These are phyloP conservation scores for Agrochola litura DNA, from an alignment of 2,888 invertebrate genomes.

Conservation along the genomic window DNA sequence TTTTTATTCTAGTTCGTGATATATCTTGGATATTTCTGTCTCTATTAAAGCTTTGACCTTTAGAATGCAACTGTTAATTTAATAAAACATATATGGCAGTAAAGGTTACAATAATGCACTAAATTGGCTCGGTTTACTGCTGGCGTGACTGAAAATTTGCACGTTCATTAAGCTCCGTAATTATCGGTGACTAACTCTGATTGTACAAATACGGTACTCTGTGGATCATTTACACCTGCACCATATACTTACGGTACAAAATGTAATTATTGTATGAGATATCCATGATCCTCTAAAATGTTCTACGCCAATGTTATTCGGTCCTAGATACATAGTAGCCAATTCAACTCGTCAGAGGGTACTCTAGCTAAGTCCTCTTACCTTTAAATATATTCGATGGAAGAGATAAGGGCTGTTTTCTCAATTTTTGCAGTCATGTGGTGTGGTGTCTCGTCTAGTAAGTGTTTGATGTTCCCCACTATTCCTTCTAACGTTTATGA, in stretches of 20 bases:
- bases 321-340: constrained; percentile 27
- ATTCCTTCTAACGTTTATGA: constrained; percentile 25
- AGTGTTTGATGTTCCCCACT: constrained; percentile 12
- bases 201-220: constrained; percentile 46
- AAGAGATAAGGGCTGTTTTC: constrained; percentile 41
- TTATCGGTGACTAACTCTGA: constrained; percentile 53
- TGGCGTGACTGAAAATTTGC: constrained; percentile 56
- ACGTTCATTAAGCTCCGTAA: constrained; percentile 55
- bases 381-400: constrained; percentile 45
- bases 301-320: constrained; percentile 12
- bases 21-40: constrained; percentile 10
- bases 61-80: constrained; percentile 45
- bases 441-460: constrained; percentile 2
- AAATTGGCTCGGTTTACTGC: constrained; percentile 48
- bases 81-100: constrained; percentile 52
- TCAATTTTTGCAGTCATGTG: constrained; percentile 40
- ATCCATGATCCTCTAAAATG: constrained; percentile 8
- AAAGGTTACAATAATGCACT: constrained; percentile 45
- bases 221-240: constrained; percentile 49
- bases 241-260: constrained; percentile 8
- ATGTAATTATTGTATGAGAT: constrained; percentile 2
- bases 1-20: not conserved
- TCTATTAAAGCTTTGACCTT: constrained; percentile 47
- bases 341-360: constrained; percentile 5
- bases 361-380: constrained; percentile 34